A percentile compares a stretch with the other conserved stretches of the same genome.
Conservation (phyloP, 2,113 vertebrate genomes). For the Numida meleagris region DNA sequence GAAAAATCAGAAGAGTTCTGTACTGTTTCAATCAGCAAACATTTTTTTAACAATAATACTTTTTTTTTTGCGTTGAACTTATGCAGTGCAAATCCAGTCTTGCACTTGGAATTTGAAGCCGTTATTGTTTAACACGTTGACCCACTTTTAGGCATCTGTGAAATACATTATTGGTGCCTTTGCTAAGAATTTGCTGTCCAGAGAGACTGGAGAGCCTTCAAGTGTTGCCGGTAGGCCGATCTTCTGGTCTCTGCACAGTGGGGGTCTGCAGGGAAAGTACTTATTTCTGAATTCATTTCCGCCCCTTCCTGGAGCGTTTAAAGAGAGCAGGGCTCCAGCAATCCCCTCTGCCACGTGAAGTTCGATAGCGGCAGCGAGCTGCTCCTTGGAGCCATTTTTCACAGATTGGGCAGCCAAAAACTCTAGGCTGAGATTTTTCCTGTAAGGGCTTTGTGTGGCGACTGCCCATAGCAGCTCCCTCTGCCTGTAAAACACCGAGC, state of each 20-base stretch:
- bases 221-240: slow-evolving; percentile 1
- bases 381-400: neutral
- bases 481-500: neutral
- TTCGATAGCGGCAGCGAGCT: neutral
- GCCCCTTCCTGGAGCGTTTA: neutral
- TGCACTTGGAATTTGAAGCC: neutral
- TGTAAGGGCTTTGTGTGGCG: neutral
- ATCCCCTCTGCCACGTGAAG: neutral
- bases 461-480: neutral
- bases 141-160: slow-evolving; percentile 35
- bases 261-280: neutral
- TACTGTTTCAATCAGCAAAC: neutral
- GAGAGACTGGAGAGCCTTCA: slow-evolving; percentile 9
- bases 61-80: neutral
- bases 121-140: neutral
- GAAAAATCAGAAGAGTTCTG: neutral
- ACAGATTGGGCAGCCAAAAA: neutral
- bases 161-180: slow-evolving; percentile 10
- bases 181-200: slow-evolving; percentile 18
- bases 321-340: neutral
- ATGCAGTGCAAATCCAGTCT: neutral
- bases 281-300: slow-evolving; percentile 28
- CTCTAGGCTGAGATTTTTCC: neutral
- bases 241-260: neutral
- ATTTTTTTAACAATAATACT: neutral